Conservation (phyloP, 2,113 vertebrate genomes). For the Myocastor coypus region DNA sequence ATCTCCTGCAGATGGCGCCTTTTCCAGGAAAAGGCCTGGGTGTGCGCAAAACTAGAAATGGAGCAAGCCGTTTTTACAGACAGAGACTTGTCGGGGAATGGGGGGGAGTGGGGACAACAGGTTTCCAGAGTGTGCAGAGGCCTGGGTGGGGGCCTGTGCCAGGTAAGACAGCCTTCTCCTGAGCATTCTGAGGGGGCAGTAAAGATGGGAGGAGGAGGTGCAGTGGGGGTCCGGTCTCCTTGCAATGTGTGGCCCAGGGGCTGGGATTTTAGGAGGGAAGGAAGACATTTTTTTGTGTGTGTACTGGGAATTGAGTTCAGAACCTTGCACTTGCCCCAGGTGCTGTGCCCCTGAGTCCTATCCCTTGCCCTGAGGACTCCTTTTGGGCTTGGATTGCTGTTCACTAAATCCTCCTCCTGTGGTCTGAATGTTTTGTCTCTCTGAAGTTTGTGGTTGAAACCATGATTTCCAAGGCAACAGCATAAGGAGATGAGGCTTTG, state of each 20-base stretch:
- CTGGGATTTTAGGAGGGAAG: neutral
- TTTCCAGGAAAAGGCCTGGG: neutral
- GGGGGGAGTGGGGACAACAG: neutral
- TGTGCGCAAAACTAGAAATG: neutral
- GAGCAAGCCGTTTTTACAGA: neutral
- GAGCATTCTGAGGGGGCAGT: neutral
- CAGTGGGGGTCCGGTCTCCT: neutral
- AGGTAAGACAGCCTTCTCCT: neutral
- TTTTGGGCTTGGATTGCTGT: neutral
- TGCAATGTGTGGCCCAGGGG: neutral
- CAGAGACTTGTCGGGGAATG: neutral
- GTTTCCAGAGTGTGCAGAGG: neutral
- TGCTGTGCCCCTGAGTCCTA: too few species aligned
- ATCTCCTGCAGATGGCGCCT: neutral
- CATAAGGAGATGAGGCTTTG: neutral
- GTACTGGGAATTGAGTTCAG: too few species aligned
- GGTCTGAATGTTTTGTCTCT: neutral
- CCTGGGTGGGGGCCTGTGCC: neutral
- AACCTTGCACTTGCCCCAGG: too few species aligned
- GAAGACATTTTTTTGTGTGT: neutral
- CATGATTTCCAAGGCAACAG: neutral
- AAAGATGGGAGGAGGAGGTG: neutral
- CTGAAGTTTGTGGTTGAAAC: neutral
- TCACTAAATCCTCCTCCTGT: neutral
- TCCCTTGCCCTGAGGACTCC: too few species aligned